These are phyloP conservation scores for Peromyscus polionotus DNA, from an alignment of 2,113 vertebrate species.

Conservation along the genomic window DNA sequence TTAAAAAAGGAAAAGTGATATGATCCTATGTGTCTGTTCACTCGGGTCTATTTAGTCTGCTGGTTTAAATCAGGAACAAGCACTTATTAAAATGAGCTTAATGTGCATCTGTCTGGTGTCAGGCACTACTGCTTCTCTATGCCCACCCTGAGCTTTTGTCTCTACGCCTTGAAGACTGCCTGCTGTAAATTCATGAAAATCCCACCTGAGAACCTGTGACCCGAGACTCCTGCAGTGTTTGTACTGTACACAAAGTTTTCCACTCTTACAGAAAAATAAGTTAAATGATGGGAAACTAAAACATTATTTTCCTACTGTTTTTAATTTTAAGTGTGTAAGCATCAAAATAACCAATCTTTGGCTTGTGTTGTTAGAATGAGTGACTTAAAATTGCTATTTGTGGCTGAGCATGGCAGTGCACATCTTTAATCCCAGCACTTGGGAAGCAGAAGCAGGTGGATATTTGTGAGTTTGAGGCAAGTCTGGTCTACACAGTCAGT, in stretches of 20 bases:
- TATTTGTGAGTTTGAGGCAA: background rate
- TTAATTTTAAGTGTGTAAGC: background rate
- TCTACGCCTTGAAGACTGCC: background rate
- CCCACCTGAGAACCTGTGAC: background rate
- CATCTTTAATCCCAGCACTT: background rate
- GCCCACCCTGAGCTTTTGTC: background rate
- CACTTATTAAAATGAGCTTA: background rate
- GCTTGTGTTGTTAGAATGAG: background rate
- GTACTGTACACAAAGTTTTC: background rate
- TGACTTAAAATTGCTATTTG: background rate
- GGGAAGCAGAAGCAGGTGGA: background rate
- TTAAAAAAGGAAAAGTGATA: background rate
- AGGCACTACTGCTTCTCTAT: background rate
- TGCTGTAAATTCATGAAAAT: background rate
- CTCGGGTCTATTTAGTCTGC: background rate
- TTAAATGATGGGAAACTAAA: background rate
- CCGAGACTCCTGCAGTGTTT: background rate
- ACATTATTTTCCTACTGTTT: background rate
- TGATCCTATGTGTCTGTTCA: background rate
- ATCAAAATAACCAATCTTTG: background rate
- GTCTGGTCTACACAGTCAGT: background rate
- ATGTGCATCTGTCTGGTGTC: background rate
- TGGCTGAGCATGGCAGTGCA: background rate
- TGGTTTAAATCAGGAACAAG: background rate
- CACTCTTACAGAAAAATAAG: background rate